Evolutionary conservation across 53 echinoderm and acorn worm genomes (phyloP), one percentile per base, ranked within the genome.

Genomic region (Temnopleurus reevesii): DNA sequence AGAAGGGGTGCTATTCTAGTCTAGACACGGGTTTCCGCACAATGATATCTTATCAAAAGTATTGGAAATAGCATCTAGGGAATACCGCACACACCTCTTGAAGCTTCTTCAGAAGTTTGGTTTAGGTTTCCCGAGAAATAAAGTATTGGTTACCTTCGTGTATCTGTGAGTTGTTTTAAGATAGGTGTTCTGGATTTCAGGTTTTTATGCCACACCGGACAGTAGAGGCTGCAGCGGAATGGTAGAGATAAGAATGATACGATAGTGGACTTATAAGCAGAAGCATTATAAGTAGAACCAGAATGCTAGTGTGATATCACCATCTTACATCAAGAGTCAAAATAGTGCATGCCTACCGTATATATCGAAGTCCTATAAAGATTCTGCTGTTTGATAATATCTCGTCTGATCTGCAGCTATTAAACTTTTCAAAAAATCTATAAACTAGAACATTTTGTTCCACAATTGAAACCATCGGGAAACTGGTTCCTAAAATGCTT

Each of bases 1-100:
- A 83, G 55, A 34, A 8, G 4, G 29, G 83, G 54, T 83, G 83
- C 55, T 83, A 83, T 83, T 83, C 55, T 83, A 83, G 83, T 83
- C 83, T 83, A 83, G 83, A 83, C 83, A 24, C 28, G 21, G 35
- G 49, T 83, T 83, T 71, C 71, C 71, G 71, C 41, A 71, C n/a
- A 71, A 41, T n/a, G 41, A 71, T 71, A 71, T 41, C 38, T 38
- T 71, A 71, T 71, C 43, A 71, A 71, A 71, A 71, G 36, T 71
- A 41, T 71, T 71, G 71, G 41, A 71, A 71, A 71, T 71, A 71
- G 38, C 71, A 71, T 38, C 71, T 27, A 71, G 71, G 41, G 56
- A 41, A 23, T 71, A 41, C 21, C 43, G 71, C n/a, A 41, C 71
- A 41, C 71, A 71, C 71, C 71, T 71, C 21, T 63, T n/a, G 41